Conservation (phyloP, 1,140 invertebrate species). For the Drosophila arawakana region DNA sequence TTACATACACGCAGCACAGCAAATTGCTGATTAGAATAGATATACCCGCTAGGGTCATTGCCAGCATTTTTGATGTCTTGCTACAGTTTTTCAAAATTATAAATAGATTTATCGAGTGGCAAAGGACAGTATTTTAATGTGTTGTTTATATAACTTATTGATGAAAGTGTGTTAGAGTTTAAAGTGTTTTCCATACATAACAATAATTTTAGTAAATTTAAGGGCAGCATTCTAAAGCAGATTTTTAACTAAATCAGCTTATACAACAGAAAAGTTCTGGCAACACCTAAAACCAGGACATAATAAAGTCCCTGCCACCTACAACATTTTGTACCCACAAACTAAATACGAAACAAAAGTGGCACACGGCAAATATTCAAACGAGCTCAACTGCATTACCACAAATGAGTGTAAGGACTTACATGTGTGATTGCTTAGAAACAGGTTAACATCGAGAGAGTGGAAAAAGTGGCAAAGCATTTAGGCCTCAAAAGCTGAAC, state of each 20-base stretch:
- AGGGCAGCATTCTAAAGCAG: too few species aligned
- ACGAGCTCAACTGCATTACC: conserved; percentile 5
- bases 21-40: conserved; percentile 50
- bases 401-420: neutral
- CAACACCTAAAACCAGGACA: too few species aligned
- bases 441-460: conserved; percentile 4
- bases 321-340: too few species aligned
- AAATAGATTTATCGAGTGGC: neutral
- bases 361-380: conserved; percentile 4
- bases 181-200: too few species aligned
- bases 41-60: conserved; percentile 16
- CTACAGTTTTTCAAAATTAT: conserved; percentile 22
- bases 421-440: neutral
- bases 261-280: too few species aligned
- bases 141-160: neutral
- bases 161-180: too few species aligned
- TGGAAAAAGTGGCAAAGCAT: neutral
- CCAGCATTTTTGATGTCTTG: conserved; percentile 12
- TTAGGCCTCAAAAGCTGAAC: neutral
- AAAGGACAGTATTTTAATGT: neutral
- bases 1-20: conserved; percentile 13
- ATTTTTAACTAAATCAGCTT: too few species aligned
- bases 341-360: neutral
- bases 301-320: too few species aligned
- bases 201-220: too few species aligned